Base-by-base conservation (phyloP, 1,140 invertebrate species). In the Drosophila yakuba region DNA sequence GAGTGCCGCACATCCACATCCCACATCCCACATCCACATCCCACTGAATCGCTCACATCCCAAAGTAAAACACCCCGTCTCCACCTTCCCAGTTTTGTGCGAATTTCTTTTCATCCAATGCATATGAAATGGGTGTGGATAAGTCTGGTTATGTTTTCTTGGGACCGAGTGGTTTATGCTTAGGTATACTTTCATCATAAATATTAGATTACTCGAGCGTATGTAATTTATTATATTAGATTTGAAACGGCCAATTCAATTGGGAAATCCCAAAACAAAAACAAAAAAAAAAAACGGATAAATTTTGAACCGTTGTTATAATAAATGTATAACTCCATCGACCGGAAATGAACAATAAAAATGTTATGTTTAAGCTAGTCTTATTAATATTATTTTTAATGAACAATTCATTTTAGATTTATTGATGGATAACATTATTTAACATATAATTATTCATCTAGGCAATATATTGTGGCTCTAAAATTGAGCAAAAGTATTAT, bases 221-320 rank as follows among this genome's bases (percentile, higher is more conserved):
- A 88, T 64, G 74, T 86, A 82, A 86, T 88, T 88, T 88, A 77
- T 82, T 88, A 79, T 82, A 86, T 86, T 86, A 88, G 74, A 86
- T 86, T 82, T 78, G 74, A 71, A 74, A 62, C 45, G 57, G 48
- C 28, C 48, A 51, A 35, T 35, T 47, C 56, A 23, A 35, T 47
- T 43, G 43, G 28, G 43, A 4, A 36, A 36, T 47, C 15, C 25
- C 25, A 10, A 32, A 25, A 5, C 25, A 25, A 8, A 11, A 39
- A 25, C 17, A 17, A 10, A 43, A 8, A 44, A 25, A 28, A 32
- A 48, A 48, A 28, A 25, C 23, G 3, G 23, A 28, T 25, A 28
- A 48, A n/a, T 15, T 32, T 25, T 32, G 12, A 47, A 28, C 14
- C n/a, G 47, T 28, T 15, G 32, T 50, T 15, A 50, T 11, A 28